Conservation (phyloP, 2,113 vertebrate species). For the Daboia siamensis region DNA sequence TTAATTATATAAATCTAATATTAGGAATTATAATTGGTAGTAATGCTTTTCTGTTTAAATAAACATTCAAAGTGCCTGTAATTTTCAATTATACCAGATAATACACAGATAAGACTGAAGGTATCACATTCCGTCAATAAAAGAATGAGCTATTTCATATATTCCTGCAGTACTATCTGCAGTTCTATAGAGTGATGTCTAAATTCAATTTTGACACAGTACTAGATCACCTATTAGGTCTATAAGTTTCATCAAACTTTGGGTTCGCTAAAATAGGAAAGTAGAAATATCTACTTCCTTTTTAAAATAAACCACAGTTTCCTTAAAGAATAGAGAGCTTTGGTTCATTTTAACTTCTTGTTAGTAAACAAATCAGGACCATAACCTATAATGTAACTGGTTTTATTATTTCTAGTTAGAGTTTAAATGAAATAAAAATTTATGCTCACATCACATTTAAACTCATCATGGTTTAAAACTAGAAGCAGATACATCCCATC, state of each 20-base stretch:
- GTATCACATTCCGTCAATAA: neutral
- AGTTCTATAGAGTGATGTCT: neutral
- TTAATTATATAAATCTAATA: neutral
- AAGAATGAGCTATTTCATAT: neutral
- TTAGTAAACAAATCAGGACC: neutral
- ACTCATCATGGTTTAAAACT: neutral
- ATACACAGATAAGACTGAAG: neutral
- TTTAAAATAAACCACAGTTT: neutral
- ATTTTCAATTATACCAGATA: neutral
- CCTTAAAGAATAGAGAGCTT: neutral
- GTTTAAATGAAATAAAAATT: neutral
- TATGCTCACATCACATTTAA: neutral
- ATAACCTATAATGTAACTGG: neutral
- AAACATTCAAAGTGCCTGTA: neutral
- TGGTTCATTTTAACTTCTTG: neutral
- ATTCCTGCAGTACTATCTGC: neutral
- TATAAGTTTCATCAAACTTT: neutral
- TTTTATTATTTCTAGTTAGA: neutral
- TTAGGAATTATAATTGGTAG: neutral
- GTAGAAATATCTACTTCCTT: neutral
- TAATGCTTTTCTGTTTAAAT: neutral
- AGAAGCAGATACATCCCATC: neutral
- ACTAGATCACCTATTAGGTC: neutral
- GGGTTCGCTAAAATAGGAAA: neutral
- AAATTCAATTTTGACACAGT: neutral